Percentiles rank a stretch among this genome's conserved stretches.
Conservation (phyloP, 2,113 vertebrate genomes). For the Anoura caudifer region DNA sequence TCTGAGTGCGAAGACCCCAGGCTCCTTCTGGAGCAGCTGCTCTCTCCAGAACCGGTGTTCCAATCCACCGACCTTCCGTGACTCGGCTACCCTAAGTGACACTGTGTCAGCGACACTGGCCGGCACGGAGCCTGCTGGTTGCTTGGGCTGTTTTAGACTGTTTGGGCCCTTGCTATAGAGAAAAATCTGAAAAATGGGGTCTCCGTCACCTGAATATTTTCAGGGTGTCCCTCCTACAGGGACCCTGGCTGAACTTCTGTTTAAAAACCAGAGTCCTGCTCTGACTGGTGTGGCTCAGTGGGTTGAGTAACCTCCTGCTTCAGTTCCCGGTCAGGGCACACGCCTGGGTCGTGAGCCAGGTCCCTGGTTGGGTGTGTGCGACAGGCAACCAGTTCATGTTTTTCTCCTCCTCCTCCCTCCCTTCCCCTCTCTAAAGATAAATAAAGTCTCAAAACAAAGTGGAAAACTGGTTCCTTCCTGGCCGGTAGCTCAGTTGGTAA, state of each 20-base stretch:
- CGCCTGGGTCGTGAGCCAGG: too few relatives aligned
- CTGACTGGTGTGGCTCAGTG: not conserved
- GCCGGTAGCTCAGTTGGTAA: too few relatives aligned
- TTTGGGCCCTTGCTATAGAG: not conserved
- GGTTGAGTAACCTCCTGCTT: too few relatives aligned
- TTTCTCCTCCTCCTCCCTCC: too few relatives aligned
- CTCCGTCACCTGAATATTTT: not conserved
- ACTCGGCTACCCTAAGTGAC: not conserved
- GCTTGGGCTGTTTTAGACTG: not conserved
- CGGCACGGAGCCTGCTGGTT: not conserved
- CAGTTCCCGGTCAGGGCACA: too few relatives aligned
- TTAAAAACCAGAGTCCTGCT: not conserved
- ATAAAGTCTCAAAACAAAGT: not conserved
- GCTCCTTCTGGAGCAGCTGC: not conserved
- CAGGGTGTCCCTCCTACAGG: too few relatives aligned
- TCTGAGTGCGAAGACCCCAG: not conserved
- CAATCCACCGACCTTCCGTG: not conserved
- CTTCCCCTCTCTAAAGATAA: not conserved
- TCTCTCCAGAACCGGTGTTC: not conserved
- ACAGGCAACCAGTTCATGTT: too few relatives aligned
- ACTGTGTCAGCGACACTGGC: not conserved
- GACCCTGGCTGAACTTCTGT: not conserved
- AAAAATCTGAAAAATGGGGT: too few relatives aligned
- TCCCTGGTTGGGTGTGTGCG: too few relatives aligned
- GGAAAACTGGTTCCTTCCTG: too few relatives aligned